Evolutionary conservation across 2,888 invertebrate species (phyloP).

Genomic region (Polylopha cassiicola): DNA sequence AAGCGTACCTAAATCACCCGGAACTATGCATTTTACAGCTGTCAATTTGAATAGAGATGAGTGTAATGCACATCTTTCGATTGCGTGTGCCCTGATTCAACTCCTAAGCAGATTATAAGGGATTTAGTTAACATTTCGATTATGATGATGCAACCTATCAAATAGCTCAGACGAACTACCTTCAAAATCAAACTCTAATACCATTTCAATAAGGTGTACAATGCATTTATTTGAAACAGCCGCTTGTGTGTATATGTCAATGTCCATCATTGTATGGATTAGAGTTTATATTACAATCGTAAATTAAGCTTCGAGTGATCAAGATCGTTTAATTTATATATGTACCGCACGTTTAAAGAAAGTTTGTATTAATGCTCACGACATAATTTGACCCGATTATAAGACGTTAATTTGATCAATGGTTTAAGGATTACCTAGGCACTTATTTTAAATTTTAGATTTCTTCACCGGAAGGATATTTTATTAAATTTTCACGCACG

Average conservation of each 20-base stretch:
- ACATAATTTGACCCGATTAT: neutral
- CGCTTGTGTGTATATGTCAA: constrained; percentile 9
- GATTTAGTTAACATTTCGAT: constrained; percentile 54
- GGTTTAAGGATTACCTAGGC: too few relatives aligned
- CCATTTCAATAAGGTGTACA: neutral
- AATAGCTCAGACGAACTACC: neutral
- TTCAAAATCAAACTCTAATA: neutral
- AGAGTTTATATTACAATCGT: constrained; percentile 7
- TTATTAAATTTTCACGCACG: too few relatives aligned
- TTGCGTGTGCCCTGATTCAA: constrained; percentile 45
- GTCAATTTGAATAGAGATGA: constrained; percentile 3
- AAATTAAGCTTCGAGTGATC: constrained; percentile 3
- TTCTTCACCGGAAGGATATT: too few relatives aligned
- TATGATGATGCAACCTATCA: constrained; percentile 53
- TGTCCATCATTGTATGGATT: constrained; percentile 8
- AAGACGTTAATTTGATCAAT: too few relatives aligned
- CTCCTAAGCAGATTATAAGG: constrained; percentile 64
- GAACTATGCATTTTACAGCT: too few relatives aligned
- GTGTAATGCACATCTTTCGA: constrained; percentile 7
- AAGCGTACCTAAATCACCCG: too few relatives aligned
- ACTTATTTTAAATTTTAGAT: too few relatives aligned
- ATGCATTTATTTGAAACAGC: neutral
- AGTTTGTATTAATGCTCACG: neutral
- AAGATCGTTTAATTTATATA: constrained; percentile 4
- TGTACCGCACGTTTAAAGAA: neutral